Percentiles rank a stretch among this genome's conserved stretches.
These are phyloP conservation scores for Catostomus latipinnis DNA, from an alignment of 2,797 vertebrate genomes.

Conservation along the genomic window DNA sequence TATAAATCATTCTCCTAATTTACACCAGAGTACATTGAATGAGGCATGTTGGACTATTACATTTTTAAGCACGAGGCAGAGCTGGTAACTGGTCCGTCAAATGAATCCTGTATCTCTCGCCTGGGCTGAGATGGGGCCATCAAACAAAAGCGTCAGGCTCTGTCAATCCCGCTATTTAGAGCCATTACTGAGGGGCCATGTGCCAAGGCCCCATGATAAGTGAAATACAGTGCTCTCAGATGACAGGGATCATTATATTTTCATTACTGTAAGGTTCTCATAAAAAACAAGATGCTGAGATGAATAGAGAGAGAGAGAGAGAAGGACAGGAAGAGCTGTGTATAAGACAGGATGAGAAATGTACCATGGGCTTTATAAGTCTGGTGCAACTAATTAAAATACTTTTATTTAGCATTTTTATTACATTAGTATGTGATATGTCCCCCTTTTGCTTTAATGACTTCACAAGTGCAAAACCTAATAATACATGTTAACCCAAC, in stretches of 20 bases:
- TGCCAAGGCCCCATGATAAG: slow-evolving; percentile 28
- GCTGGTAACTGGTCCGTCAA: slow-evolving; percentile 35
- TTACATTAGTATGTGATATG: too few species aligned
- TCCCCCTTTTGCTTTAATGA: too few species aligned
- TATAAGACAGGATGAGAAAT: slow-evolving; percentile 30
- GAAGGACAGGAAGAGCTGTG: slow-evolving; percentile 17
- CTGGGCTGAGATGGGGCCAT: slow-evolving; percentile 18
- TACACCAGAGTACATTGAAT: slow-evolving; percentile 8
- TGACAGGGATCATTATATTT: slow-evolving; percentile 46
- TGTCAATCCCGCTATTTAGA: slow-evolving; percentile 37
- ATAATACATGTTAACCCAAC: too few species aligned
- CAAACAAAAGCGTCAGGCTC: slow-evolving; percentile 40
- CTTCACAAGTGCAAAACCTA: too few species aligned
- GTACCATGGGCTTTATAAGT: too few species aligned
- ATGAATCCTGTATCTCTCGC: slow-evolving; percentile 25
- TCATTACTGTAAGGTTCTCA: slow-evolving; percentile 33
- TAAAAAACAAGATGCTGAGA: slow-evolving; percentile 23
- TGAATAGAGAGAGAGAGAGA: slow-evolving; percentile 17
- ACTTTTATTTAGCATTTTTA: too few species aligned
- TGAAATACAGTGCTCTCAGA: slow-evolving; percentile 28
- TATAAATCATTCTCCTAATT: not conserved
- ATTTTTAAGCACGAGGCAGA: slow-evolving; percentile 10
- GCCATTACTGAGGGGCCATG: slow-evolving; percentile 25
- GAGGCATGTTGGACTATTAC: not conserved
- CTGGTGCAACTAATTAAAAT: too few species aligned